These are phyloP conservation scores for Molossus alvarezi DNA, from an alignment of 2,797 vertebrate species.

Conservation along the genomic window DNA sequence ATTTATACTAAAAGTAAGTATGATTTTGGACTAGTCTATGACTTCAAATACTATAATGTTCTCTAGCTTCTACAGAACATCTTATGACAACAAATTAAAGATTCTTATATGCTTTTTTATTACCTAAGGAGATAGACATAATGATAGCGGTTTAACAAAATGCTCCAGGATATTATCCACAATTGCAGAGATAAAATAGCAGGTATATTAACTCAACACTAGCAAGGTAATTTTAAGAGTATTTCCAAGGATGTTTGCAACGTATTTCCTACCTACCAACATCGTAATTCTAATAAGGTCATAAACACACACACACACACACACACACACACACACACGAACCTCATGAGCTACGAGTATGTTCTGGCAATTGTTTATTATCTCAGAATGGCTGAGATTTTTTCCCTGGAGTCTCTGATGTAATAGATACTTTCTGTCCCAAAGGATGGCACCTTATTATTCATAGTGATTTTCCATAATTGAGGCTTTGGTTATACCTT, in stretches of 20 bases:
- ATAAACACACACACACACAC: neutral
- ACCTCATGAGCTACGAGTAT: neutral
- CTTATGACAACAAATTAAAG: constrained; percentile 31
- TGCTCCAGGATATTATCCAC: neutral
- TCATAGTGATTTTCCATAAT: neutral
- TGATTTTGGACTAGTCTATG: neutral
- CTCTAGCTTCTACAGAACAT: neutral
- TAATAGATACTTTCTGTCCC: neutral
- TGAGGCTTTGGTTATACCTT: neutral
- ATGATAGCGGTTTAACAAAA: neutral
- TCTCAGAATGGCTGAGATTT: neutral
- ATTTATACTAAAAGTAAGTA: constrained; percentile 23
- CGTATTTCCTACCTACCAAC: neutral
- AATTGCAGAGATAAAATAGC: neutral
- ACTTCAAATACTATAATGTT: neutral
- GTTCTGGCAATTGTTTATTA: neutral
- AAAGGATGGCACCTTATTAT: neutral
- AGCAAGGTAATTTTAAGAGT: neutral
- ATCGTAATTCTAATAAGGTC: neutral
- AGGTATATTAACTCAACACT: neutral
- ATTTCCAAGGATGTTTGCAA: neutral
- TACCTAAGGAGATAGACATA: neutral
- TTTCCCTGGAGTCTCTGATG: neutral
- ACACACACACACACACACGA: neutral
- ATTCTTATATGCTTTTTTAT: neutral